A percentile compares a stretch with the other conserved stretches of the same genome.
Evolutionary conservation across 2,113 vertebrate species (phyloP).

Genomic region (Stictonetta naevosa): DNA sequence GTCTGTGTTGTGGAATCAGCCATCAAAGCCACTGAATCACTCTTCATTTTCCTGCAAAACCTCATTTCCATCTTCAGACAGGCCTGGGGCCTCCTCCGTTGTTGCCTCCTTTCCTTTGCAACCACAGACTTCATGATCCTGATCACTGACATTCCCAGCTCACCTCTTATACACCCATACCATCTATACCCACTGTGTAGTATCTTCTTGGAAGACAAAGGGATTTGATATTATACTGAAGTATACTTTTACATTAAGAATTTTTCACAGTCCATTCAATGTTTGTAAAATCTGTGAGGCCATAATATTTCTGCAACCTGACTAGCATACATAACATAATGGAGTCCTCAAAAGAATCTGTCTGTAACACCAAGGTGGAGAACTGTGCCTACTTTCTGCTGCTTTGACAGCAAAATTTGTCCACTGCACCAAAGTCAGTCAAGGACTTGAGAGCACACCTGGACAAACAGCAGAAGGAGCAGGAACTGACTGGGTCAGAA

Average conservation of each 20-base stretch:
- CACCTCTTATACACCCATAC: fast-evolving
- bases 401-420: background rate
- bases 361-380: background rate
- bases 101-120: background rate
- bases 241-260: background rate
- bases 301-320: background rate
- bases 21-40: background rate
- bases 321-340: background rate
- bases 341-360: background rate
- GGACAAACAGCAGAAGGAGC: constrained; percentile 46
- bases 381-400: background rate
- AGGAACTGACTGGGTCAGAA: constrained; percentile 32
- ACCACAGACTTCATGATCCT: background rate
- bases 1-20: background rate
- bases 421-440: background rate
- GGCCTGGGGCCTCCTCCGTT: background rate
- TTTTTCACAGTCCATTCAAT: background rate
- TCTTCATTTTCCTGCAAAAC: background rate
- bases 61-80: background rate
- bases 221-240: background rate
- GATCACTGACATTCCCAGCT: background rate
- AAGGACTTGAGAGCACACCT: constrained; percentile 27
- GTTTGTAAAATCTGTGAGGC: background rate
- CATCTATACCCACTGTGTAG: background rate
- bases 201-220: background rate